phyloP scores from a whole-genome alignment of 2,888 invertebrate genomes.

The Acanthoscelides obtectus region DNA sequence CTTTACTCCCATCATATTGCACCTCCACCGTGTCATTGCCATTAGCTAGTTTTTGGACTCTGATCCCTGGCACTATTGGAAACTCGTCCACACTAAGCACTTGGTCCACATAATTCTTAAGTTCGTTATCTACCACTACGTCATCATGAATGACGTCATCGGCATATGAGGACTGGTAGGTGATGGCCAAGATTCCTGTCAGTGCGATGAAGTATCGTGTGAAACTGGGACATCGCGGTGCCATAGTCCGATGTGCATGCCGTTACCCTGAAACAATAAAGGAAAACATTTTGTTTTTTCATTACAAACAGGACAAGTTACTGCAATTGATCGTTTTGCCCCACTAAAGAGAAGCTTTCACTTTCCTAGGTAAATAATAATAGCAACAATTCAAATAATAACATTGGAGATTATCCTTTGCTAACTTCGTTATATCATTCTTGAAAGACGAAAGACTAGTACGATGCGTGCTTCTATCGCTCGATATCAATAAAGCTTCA shows the following conservation, averaged over 20 bases:
- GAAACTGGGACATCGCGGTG: conserved; percentile 9
- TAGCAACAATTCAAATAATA: too few relatives aligned
- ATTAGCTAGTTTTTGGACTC: conserved; percentile 44
- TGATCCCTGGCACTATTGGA: conserved; percentile 57
- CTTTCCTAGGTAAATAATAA: too few relatives aligned
- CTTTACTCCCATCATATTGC: conserved; percentile 34
- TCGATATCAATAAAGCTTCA: too few relatives aligned
- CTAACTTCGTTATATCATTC: too few relatives aligned
- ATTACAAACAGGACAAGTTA: too few relatives aligned
- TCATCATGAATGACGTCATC: conserved; percentile 7
- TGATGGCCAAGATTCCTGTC: background rate
- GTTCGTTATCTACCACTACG: conserved; percentile 47
- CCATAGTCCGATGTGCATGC: conserved; percentile 24
- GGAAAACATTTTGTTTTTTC: background rate
- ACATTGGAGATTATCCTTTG: too few relatives aligned
- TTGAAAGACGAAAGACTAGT: too few relatives aligned
- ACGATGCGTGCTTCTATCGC: too few relatives aligned
- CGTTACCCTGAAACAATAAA: conserved; percentile 3
- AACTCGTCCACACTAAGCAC: conserved; percentile 53
- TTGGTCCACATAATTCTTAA: conserved; percentile 56
- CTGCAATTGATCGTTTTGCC: too few relatives aligned
- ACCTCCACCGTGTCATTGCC: conserved; percentile 21
- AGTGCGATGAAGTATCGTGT: conserved; percentile 7
- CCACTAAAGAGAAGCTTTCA: too few relatives aligned
- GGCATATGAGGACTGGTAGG: background rate